Evolutionary conservation across 1,140 invertebrate genomes (phyloP).

Genomic region (Pantala flavescens): DNA sequence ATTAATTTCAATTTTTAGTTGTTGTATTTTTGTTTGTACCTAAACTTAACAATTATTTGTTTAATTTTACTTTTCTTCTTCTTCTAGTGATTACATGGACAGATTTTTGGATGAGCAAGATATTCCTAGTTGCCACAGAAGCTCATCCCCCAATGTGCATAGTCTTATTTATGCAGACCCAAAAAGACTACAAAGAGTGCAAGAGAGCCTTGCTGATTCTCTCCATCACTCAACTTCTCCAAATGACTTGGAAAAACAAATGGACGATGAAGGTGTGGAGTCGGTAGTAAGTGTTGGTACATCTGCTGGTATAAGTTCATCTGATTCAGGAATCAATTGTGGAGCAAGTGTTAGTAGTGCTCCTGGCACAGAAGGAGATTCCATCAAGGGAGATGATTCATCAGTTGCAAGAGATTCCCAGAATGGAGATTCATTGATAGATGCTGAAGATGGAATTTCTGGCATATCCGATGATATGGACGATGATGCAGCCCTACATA

Average conservation of each 20-base stretch:
- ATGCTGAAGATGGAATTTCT: neutral
- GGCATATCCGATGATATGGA: neutral
- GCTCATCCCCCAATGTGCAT: slow-evolving; percentile 33
- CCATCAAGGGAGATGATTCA: neutral
- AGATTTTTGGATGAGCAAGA: slow-evolving; percentile 75
- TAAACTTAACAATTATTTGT: no score
- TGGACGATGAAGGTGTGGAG: neutral
- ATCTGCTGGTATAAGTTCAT: neutral
- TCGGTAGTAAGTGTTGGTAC: neutral
- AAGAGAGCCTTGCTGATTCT: neutral
- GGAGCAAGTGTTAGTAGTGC: neutral
- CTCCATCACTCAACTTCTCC: neutral
- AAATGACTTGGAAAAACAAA: neutral
- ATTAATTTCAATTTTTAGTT: no score
- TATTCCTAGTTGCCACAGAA: slow-evolving; percentile 31
- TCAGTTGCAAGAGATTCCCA: neutral
- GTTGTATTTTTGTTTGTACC: no score
- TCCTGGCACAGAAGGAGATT: neutral
- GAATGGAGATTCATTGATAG: neutral
- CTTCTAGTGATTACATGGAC: slow-evolving; percentile 63
- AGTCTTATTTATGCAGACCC: slow-evolving; percentile 50
- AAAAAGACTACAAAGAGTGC: slow-evolving; percentile 33
- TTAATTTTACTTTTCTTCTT: no score
- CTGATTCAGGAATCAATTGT: neutral
- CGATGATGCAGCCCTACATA: neutral